Conservation (phyloP, 2,797 vertebrate species). For the Lithobates sylvaticus region DNA sequence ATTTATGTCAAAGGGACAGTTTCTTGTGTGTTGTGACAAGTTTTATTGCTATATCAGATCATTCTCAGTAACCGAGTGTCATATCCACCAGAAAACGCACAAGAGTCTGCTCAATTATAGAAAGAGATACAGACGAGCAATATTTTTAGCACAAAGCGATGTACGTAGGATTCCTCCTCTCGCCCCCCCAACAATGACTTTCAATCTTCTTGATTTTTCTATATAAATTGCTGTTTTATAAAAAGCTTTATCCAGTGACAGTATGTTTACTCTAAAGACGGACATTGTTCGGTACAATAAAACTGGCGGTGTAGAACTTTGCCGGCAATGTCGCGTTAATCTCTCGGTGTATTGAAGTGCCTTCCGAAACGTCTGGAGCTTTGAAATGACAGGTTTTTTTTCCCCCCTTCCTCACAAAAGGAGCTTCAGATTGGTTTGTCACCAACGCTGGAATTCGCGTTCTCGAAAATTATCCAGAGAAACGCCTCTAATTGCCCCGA, state of each 20-base stretch:
- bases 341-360: background rate
- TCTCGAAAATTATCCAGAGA: background rate
- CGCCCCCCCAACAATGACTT: no score
- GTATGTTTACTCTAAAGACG: background rate
- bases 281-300: background rate
- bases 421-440: constrained; percentile 16
- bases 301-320: background rate
- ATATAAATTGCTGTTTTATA: no score
- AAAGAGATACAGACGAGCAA: no score
- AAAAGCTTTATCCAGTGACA: background rate
- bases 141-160: no score
- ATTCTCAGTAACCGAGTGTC: no score
- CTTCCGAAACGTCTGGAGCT: background rate
- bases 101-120: no score
- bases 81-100: no score
- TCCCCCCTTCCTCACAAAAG: background rate
- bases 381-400: background rate
- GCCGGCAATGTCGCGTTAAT: background rate
- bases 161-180: no score
- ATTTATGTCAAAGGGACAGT: no score
- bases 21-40: no score
- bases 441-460: background rate
- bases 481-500: constrained; percentile 5
- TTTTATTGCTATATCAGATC: no score
- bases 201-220: no score